Percentiles rank a stretch among this genome's conserved stretches.
phyloP scores from a whole-genome alignment of 2,797 vertebrate genomes.

The Leuciscus waleckii region DNA sequence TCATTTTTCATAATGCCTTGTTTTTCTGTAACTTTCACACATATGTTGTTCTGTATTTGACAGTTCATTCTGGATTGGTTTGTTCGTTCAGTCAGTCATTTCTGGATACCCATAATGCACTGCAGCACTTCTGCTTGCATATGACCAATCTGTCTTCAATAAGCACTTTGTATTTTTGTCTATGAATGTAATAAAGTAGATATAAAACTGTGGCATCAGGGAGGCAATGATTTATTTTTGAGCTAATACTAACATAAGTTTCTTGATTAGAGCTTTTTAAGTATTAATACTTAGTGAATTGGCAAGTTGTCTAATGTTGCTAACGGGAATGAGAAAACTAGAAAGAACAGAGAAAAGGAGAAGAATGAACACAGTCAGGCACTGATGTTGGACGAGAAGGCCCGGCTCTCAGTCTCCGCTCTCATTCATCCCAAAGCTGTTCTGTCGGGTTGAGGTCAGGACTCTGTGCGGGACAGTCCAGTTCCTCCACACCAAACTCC shows the following conservation, averaged over 20 bases:
- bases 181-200: neutral
- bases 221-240: neutral
- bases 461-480: too few species aligned
- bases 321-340: neutral
- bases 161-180: neutral
- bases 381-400: too few species aligned
- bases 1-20: neutral
- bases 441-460: too few species aligned
- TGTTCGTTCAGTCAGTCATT: too few species aligned
- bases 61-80: too few species aligned
- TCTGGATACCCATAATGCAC: neutral
- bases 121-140: neutral
- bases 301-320: too few species aligned
- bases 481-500: too few species aligned
- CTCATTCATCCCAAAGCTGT: too few species aligned
- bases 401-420: too few species aligned
- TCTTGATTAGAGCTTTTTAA: neutral
- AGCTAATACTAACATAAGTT: neutral
- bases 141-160: neutral
- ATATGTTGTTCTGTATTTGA: neutral
- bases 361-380: neutral
- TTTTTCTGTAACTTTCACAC: neutral
- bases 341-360: neutral
- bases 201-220: neutral
- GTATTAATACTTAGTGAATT: neutral